Percentiles rank a stretch among this genome's conserved stretches.
Conservation (phyloP, 2,888 invertebrate genomes). For the Phengaris alcon region DNA sequence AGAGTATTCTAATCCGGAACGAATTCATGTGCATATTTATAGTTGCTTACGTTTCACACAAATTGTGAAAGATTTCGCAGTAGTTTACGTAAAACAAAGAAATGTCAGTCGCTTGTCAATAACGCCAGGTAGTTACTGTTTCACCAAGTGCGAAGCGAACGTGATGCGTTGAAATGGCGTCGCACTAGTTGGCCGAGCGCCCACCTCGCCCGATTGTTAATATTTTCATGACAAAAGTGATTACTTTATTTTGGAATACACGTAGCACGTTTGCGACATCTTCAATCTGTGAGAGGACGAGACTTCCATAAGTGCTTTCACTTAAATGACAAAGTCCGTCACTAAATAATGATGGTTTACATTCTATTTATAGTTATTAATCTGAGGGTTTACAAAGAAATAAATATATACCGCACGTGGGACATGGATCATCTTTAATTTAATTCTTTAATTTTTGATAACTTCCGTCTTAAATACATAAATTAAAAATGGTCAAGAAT, state of each 20-base stretch:
- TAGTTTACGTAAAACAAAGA: constrained; percentile 32
- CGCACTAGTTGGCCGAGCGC: constrained; percentile 62
- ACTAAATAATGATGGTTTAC: neutral
- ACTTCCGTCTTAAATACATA: too few species aligned
- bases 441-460: too few species aligned
- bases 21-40: neutral
- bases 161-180: constrained; percentile 59
- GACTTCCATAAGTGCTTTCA: constrained; percentile 11
- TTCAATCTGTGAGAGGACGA: constrained; percentile 34
- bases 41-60: constrained; percentile 5
- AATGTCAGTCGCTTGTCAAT: constrained; percentile 41
- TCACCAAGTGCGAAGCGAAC: constrained; percentile 46
- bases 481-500: too few species aligned
- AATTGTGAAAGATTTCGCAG: constrained; percentile 20
- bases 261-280: constrained; percentile 37
- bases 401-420: too few species aligned
- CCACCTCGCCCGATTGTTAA: constrained; percentile 54
- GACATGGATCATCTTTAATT: too few species aligned
- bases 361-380: too few species aligned
- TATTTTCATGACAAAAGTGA: constrained; percentile 45
- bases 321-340: neutral
- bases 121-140: constrained; percentile 41
- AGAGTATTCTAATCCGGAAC: neutral
- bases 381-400: too few species aligned
- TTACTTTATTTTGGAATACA: constrained; percentile 40